phyloP scores from a whole-genome alignment of 2,888 invertebrate genomes.

The Quadriops clusia region DNA sequence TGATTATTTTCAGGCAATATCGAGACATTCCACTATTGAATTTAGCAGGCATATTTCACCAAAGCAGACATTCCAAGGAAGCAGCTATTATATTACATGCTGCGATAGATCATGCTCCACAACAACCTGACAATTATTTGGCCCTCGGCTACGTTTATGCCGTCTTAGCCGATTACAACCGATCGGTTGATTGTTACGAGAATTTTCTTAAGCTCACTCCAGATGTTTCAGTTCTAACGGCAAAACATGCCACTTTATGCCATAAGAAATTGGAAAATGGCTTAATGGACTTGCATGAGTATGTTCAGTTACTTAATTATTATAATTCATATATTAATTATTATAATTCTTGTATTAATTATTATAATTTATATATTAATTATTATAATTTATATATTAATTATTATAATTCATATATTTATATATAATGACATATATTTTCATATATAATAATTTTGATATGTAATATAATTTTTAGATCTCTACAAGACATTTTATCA shows the following conservation, averaged over 20 bases:
- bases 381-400: not conserved
- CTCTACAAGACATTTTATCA: constrained; percentile 47
- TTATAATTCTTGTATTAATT: constrained; percentile 4
- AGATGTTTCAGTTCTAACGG: constrained; percentile 45
- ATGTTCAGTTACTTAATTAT: constrained; percentile 27
- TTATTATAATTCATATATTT: constrained; percentile 3
- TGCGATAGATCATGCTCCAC: constrained; percentile 58
- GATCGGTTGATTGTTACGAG: constrained; percentile 54
- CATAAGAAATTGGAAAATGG: constrained; percentile 51
- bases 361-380: not conserved
- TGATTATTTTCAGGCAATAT: constrained; percentile 45
- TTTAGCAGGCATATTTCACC: constrained; percentile 61
- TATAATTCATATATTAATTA: constrained; percentile 1
- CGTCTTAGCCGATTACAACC: constrained; percentile 56
- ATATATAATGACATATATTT: not conserved
- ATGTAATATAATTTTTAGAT: constrained; percentile 31
- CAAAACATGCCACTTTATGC: constrained; percentile 56
- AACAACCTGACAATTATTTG: constrained; percentile 49
- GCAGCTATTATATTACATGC: constrained; percentile 60
- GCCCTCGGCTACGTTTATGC: constrained; percentile 65
- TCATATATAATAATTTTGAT: not conserved
- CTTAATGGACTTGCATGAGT: constrained; percentile 54
- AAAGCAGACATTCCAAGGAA: constrained; percentile 50
- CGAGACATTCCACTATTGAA: constrained; percentile 63
- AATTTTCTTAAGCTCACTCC: constrained; percentile 53